Evolutionary conservation across 2,888 invertebrate species (phyloP), one percentile per base, ranked within the genome.

Genomic region (Pocota personata): DNA sequence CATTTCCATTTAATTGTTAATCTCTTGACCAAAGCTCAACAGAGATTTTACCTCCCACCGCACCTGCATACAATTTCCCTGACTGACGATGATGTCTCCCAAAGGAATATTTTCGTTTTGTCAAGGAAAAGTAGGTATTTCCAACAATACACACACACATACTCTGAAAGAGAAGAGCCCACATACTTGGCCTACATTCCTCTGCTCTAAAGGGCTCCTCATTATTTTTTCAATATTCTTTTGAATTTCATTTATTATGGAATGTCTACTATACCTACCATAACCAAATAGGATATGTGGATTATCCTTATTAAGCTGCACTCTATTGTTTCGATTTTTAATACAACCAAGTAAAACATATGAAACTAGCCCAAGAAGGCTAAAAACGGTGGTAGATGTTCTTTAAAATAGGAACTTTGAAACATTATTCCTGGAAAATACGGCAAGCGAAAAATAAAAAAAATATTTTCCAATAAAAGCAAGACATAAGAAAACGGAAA

Each of bases 191-290:
- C 32, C 32, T 16, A 55, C 32, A 60, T 43, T 43, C 24, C n/a
- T n/a, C 3, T 1, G 2, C 14, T 7, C 19, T 12, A 0, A 12
- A 35, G 32, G 35, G 19, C 32, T 27, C 19, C 58, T 50, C 35
- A 50, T 60, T 69, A 43, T 57, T 58, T 57, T 57, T 57, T 48
- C 35, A 37, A 52, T 58, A 35, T 71, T 35, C 58, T 32, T 48
- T 24, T 14, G 35, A 71, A 58, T 48, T 46, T 32, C 35, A 37
- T 64, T 32, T 7, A n/a, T 40, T 14, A 3, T 35, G n/a, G 21
- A 35, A 57, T 19, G 4, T 3, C 24, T 14, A n/a, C 24, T 14
- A n/a, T 8, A 35, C 35, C 12, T n/a, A 21, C 60, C n/a, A 43
- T 5, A 2, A 40, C 58, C 21, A n/a, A 2, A 12, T 7, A 32